Percentiles rank a stretch among this genome's conserved stretches.
Conservation (phyloP, 2,888 invertebrate species). For the Hyalella azteca region DNA sequence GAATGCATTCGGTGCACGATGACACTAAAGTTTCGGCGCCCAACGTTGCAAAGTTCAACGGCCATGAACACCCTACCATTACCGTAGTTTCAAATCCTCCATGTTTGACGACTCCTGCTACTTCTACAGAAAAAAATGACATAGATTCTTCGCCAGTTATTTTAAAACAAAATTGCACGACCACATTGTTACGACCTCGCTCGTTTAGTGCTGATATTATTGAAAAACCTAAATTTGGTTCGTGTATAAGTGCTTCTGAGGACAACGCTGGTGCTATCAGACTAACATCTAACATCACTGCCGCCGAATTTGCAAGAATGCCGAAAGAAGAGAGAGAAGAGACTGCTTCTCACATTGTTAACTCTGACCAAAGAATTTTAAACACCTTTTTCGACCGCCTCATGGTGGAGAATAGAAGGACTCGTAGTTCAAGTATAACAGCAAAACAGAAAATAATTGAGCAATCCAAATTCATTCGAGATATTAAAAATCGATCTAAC, state of each 20-base stretch:
- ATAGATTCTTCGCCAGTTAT: too few relatives aligned
- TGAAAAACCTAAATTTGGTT: neutral
- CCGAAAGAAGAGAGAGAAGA: neutral
- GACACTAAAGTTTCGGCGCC: too few relatives aligned
- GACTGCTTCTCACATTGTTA: neutral
- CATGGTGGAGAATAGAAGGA: neutral
- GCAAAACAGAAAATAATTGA: slow-evolving; percentile 24
- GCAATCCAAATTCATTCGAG: neutral
- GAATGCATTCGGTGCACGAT: too few relatives aligned
- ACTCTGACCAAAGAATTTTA: slow-evolving; percentile 14
- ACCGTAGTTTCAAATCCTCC: too few relatives aligned
- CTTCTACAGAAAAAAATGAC: too few relatives aligned
- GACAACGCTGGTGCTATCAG: neutral
- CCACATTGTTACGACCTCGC: neutral
- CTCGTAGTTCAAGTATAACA: neutral
- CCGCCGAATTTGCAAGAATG: neutral
- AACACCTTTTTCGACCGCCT: slow-evolving; percentile 33
- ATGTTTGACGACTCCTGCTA: too few relatives aligned
- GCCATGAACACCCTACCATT: too few relatives aligned
- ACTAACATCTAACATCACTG: neutral
- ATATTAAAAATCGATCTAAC: neutral
- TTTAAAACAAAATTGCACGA: neutral
- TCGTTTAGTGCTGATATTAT: neutral
- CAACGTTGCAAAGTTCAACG: too few relatives aligned
- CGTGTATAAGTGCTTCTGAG: neutral